Conservation (phyloP, 2,797 vertebrate genomes). For the Sphenopsis melanotis region DNA sequence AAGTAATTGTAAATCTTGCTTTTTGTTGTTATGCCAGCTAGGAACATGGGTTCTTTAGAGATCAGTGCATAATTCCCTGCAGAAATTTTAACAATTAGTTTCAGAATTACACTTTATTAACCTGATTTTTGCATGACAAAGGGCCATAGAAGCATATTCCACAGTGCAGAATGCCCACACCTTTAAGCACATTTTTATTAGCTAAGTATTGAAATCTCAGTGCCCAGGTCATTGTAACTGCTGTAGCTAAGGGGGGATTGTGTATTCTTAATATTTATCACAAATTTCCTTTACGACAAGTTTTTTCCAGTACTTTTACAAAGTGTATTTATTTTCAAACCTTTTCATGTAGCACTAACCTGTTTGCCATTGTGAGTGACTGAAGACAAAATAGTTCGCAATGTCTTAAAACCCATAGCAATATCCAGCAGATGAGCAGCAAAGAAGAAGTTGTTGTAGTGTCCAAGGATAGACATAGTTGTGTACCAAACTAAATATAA, state of each 20-base stretch:
- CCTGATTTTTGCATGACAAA: background rate
- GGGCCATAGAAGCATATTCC: background rate
- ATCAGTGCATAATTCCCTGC: background rate
- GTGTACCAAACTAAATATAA: conserved; percentile 98
- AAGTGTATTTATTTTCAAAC: background rate
- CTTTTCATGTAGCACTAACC: conserved; percentile 70
- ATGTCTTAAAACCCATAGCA: conserved; percentile 98
- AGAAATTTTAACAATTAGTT: background rate
- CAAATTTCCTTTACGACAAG: background rate
- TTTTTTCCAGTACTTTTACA: background rate
- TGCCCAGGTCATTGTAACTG: background rate
- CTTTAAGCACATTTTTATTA: background rate
- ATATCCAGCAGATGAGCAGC: conserved; percentile 97
- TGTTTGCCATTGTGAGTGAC: conserved; percentile 99
- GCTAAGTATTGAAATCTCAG: background rate
- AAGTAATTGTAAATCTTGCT: background rate
- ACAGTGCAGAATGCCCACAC: background rate
- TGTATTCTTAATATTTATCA: background rate
- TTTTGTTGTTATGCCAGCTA: background rate
- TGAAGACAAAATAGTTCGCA: conserved; percentile 95
- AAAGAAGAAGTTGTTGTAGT: conserved; percentile 99
- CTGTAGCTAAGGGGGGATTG: background rate
- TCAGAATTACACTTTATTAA: background rate
- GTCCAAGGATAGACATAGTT: conserved; percentile 97
- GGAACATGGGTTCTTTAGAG: background rate